These are phyloP conservation scores for Leptinotarsa defecta DNA, from an alignment of 1,140 invertebrate genomes.

Conservation along the genomic window DNA sequence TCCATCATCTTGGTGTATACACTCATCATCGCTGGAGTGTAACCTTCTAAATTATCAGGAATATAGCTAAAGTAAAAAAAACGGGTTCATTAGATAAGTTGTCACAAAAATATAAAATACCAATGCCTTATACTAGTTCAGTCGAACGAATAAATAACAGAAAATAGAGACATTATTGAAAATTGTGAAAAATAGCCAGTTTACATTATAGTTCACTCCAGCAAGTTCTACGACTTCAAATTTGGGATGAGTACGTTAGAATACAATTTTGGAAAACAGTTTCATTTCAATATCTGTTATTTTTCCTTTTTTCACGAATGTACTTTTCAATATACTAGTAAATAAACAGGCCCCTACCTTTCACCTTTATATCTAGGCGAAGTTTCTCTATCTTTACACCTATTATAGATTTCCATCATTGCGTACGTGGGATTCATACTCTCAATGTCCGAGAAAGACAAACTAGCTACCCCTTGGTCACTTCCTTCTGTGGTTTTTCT, in stretches of 20 bases:
- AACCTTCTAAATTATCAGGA: constrained; percentile 54
- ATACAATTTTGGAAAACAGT: no score
- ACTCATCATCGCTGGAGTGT: constrained; percentile 62
- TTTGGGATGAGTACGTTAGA: no score
- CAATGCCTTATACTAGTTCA: constrained; percentile 1
- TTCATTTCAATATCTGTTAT: no score
- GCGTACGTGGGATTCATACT: constrained; percentile 62
- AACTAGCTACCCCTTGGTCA: constrained; percentile 45
- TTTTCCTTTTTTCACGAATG: no score
- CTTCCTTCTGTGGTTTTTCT: constrained; percentile 50
- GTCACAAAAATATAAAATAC: constrained; percentile 39
- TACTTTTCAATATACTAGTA: constrained; percentile 7
- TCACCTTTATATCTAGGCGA: constrained; percentile 31
- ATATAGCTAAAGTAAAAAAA: neutral
- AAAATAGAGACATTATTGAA: no score
- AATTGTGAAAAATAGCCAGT: no score
- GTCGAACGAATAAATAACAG: neutral
- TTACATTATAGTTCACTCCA: no score
- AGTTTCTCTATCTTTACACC: constrained; percentile 55
- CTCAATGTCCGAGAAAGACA: constrained; percentile 55
- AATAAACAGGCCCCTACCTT: constrained; percentile 16
- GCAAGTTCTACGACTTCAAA: no score
- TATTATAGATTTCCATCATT: constrained; percentile 62
- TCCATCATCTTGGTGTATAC: constrained; percentile 56
- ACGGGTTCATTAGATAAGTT: constrained; percentile 12